Evolutionary conservation across 1,140 invertebrate species (phyloP), one percentile per base, ranked within the genome.

Genomic region (Penaeus japonicus): DNA sequence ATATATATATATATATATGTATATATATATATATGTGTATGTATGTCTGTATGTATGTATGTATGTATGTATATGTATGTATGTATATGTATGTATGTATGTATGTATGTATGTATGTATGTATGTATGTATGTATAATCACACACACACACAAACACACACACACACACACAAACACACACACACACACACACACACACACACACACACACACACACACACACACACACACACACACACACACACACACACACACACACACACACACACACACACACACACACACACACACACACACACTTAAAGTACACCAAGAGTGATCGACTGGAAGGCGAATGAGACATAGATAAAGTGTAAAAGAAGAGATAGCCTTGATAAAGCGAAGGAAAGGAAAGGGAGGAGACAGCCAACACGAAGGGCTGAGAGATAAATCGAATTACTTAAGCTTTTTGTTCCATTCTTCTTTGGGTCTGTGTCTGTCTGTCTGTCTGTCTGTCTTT

Each of bases 1-100:
- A 77, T 77, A 77, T 32, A 77, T 77, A 77, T 32, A 77, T 77
- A 77, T 32, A 77, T 77, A 77, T 32, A 77, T 77, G 35, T 32
- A 77, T 75, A 75, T 15, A 77, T 77, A 77, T 32, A 77, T 77
- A 32, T 32, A 77, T 77, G 35, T 32, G 35, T 77, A 77, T 32
- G 35, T 77, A 77, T 32, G 35, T 77, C 24, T 32, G 35, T 77
- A 77, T 32, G 35, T 77, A 32, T 32, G 35, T 77, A 77, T 32
- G 35, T 77, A 77, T 32, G 35, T 77, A 77, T 32, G 35, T 77
- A 77, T 32, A 77, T 77, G 35, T 32, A 77, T 77, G 35, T 32
- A 77, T 77, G 35, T 32, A 77, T 77, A 77, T 32, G 35, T 77
- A 77, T 32, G 35, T 77, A 77, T 32, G 35, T 77, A 77, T 32